Base-by-base conservation (phyloP, 2,888 invertebrate genomes). In the Strigamia crassipes region DNA sequence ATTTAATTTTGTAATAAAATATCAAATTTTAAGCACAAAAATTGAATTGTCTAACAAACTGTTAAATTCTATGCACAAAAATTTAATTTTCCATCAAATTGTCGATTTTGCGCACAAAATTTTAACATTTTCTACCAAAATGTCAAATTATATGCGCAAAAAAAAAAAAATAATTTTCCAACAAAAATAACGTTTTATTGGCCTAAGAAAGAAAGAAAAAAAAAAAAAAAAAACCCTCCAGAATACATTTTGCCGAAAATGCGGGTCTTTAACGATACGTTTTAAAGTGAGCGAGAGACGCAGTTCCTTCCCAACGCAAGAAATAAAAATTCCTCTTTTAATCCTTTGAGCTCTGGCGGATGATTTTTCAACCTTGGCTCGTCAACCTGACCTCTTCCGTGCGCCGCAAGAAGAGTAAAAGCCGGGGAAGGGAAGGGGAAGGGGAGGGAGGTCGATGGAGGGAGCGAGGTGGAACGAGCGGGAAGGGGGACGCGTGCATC, bases 291-390 rank as follows among this genome's bases (percentile, higher is more conserved):
- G 61, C 12, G 27, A 27, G 61, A 2, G 23, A 66, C 61, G 61
- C 61, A 66, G 61, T 66, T 23, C 38, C 1, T 66, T 23, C 38
- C 1, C n/a, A 66, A 66, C 61, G 61, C 61, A 66, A 2, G 61
- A 18, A 66, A 66, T 66, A 66, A 66, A 66, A 66, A 66, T 66
- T 66, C 61, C 61, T 66, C 61, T 66, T 66, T 66, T 66, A 66
- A 66, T 66, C 61, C 61, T 66, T 66, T 66, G 61, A 66, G 61
- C 61, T 66, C 61, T 66, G 61, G 21, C 23, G 61, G 61, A 66
- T 66, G 61, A 66, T 66, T 66, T 66, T 66, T 66, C 61, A 66
- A 66, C 61, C 61, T 66, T 66, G 61, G 61, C 61, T 66, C 61
- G 61, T 66, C 61, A 66, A 66, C 61, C 21, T 66, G 61, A 66